Conservation (phyloP, 37 sponge, comb jelly and placozoan species). For the Chondrosia reniformis region DNA sequence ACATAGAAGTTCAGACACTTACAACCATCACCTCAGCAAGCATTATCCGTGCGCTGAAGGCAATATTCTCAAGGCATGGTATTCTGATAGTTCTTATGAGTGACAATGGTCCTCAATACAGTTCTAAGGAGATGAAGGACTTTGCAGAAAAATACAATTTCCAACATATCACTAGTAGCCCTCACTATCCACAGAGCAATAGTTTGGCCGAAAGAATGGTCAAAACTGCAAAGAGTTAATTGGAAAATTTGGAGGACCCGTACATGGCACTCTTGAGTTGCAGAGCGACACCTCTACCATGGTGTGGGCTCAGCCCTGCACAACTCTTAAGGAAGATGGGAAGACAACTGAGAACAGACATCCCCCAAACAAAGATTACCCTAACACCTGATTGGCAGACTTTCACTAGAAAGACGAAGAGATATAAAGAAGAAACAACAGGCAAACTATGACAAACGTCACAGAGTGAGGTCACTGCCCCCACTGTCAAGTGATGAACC, state of each 20-base stretch:
- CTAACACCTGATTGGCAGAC: conserved; percentile 22
- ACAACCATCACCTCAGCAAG: conserved; percentile 12
- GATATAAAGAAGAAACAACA: no score
- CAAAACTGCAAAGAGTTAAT: conserved; percentile 31
- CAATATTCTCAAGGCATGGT: conserved; percentile 30
- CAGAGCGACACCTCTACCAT: conserved; percentile 38
- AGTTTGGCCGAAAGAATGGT: conserved; percentile 38
- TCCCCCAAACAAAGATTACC: background rate
- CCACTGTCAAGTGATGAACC: no score
- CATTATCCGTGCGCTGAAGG: conserved; percentile 28
- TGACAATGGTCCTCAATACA: conserved; percentile 53
- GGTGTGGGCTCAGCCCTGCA: conserved; percentile 28
- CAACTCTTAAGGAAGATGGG: conserved; percentile 62
- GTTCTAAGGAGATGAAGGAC: conserved; percentile 23
- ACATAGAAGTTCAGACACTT: conserved; percentile 25
- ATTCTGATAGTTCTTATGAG: conserved; percentile 37
- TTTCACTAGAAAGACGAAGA: no score
- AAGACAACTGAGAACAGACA: conserved; percentile 11
- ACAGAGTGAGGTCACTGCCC: no score
- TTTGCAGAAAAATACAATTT: conserved; percentile 42
- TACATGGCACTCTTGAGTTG: conserved; percentile 23
- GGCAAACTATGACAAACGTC: no score
- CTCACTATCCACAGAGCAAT: conserved; percentile 43
- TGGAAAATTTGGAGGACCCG: conserved; percentile 25
- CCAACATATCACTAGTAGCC: conserved; percentile 48